These are phyloP conservation scores for Idaea biselata DNA, from an alignment of 2,888 invertebrate genomes.

Conservation along the genomic window DNA sequence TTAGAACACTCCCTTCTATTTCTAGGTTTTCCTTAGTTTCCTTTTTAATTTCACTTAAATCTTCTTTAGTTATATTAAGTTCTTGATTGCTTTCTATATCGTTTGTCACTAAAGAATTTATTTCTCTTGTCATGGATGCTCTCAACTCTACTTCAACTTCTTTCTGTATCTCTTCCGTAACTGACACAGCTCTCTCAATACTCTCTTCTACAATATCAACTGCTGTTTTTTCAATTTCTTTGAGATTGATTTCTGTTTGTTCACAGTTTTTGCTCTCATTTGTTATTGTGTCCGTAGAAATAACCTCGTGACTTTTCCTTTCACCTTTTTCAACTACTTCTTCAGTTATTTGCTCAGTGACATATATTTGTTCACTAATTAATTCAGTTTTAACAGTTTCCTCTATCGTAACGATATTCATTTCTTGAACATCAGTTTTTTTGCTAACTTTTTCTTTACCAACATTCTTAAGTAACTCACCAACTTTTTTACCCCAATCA, in stretches of 20 bases:
- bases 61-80: neutral
- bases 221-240: slow-evolving; percentile 60
- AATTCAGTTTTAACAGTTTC: slow-evolving; percentile 7
- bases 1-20: neutral
- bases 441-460: slow-evolving; percentile 9
- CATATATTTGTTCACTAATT: neutral
- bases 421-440: slow-evolving; percentile 4
- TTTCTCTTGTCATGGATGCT: slow-evolving; percentile 18
- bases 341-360: slow-evolving; percentile 7
- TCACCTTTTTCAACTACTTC: slow-evolving; percentile 20
- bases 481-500: slow-evolving; percentile 33
- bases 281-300: slow-evolving; percentile 19
- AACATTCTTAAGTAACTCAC: slow-evolving; percentile 17
- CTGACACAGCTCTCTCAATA: slow-evolving; percentile 56
- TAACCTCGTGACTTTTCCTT: slow-evolving; percentile 18
- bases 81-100: neutral
- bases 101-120: slow-evolving; percentile 12
- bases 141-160: slow-evolving; percentile 49
- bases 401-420: slow-evolving; percentile 10
- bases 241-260: slow-evolving; percentile 47
- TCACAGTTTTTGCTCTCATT: slow-evolving; percentile 37
- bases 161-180: slow-evolving; percentile 57
- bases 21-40: neutral
- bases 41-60: neutral
- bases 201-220: slow-evolving; percentile 56